Conservation (phyloP, 2,113 vertebrate genomes). For the Microtus ochrogaster region DNA sequence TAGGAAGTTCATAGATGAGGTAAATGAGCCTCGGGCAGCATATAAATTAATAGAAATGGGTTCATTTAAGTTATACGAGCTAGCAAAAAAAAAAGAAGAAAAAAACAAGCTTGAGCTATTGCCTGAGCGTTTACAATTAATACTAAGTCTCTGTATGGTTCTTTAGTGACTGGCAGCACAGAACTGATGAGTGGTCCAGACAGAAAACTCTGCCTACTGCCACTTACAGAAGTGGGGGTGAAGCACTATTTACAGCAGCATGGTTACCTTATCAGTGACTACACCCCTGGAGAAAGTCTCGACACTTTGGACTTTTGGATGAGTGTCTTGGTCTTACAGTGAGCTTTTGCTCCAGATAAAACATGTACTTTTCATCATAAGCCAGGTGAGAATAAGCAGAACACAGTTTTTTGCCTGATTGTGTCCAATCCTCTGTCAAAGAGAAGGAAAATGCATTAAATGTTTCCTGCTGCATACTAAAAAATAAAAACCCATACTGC, state of each 20-base stretch:
- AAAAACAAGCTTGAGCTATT: neutral
- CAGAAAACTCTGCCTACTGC: neutral
- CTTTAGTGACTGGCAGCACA: neutral
- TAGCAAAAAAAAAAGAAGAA: neutral
- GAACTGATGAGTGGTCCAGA: neutral
- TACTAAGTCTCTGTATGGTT: neutral
- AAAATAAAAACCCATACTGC: neutral
- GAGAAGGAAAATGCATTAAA: neutral
- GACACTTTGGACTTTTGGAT: neutral
- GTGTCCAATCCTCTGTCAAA: neutral
- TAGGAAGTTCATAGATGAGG: neutral
- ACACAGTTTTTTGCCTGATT: neutral
- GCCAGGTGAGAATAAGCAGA: neutral
- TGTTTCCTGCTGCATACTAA: neutral
- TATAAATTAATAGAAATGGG: neutral
- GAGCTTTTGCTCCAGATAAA: conserved; percentile 20
- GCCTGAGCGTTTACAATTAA: neutral
- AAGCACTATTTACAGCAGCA: neutral
- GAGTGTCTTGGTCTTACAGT: conserved; percentile 15
- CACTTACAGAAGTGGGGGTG: neutral
- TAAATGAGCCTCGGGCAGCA: neutral
- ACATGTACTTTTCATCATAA: conserved; percentile 6
- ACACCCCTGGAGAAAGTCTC: neutral
- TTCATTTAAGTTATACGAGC: neutral
- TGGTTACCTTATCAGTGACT: neutral